Conservation (phyloP, 1,140 invertebrate species). For the Venustaconcha ellipsiformis region DNA sequence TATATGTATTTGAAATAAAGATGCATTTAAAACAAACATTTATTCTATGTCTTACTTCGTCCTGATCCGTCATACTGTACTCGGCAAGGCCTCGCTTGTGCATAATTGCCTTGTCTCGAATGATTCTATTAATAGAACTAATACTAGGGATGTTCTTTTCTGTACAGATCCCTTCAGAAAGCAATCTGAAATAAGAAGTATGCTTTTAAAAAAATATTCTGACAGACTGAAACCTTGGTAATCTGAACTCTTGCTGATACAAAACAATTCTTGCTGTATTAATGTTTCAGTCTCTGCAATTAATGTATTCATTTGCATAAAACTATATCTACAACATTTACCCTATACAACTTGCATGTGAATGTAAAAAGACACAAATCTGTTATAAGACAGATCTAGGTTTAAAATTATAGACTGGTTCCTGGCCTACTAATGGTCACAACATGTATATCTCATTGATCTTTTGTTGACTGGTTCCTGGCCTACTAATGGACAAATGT, state of each 20-base stretch:
- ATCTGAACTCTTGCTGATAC: background rate
- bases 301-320: background rate
- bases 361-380: too few relatives aligned
- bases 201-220: background rate
- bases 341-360: too few relatives aligned
- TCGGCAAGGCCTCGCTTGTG: slow-evolving; percentile 54
- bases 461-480: too few relatives aligned
- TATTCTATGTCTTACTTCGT: slow-evolving; percentile 25
- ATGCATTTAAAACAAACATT: too few relatives aligned
- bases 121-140: slow-evolving; percentile 93
- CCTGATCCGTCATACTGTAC: slow-evolving; percentile 22
- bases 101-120: slow-evolving; percentile 78
- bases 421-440: too few relatives aligned
- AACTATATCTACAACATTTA: too few relatives aligned
- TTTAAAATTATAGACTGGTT: too few relatives aligned
- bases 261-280: background rate
- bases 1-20: too few relatives aligned
- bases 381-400: too few relatives aligned
- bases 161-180: slow-evolving; percentile 67
- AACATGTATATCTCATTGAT: too few relatives aligned
- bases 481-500: too few relatives aligned
- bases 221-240: background rate
- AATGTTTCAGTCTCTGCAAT: background rate
- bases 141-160: slow-evolving; percentile 84
- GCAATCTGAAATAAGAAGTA: slow-evolving; percentile 50